These are phyloP conservation scores for Anas acuta DNA, from an alignment of 2,797 vertebrate species.

Conservation along the genomic window DNA sequence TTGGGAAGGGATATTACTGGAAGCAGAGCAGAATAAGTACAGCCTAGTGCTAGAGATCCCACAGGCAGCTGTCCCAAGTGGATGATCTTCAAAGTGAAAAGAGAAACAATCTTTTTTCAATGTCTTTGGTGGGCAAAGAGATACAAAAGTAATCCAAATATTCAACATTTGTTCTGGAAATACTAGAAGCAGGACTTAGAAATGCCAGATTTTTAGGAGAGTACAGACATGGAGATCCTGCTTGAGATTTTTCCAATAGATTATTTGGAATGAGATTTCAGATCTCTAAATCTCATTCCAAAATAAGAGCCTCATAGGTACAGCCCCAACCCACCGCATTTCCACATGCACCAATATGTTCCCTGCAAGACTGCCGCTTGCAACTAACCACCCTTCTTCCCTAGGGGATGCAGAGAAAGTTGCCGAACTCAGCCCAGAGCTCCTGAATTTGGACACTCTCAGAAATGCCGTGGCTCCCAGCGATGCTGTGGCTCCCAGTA, in stretches of 20 bases:
- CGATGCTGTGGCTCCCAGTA: too few relatives aligned
- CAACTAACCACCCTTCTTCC: rapidly evolving
- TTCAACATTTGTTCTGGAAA: not conserved
- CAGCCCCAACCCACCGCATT: not conserved
- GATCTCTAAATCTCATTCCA: rapidly evolving
- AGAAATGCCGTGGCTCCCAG: rapidly evolving
- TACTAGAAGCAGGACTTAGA: not conserved
- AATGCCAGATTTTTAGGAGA: not conserved
- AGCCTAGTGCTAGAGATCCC: not conserved
- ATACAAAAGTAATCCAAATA: not conserved
- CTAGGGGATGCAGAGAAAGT: rapidly evolving
- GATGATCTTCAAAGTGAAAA: not conserved
- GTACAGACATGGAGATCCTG: rapidly evolving
- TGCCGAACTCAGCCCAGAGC: rapidly evolving
- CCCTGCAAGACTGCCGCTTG: rapidly evolving
- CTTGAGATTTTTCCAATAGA: not conserved
- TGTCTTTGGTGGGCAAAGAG: not conserved
- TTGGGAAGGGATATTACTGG: not conserved
- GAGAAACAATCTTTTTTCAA: not conserved
- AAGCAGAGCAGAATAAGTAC: not conserved
- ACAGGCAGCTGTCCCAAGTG: rapidly evolving
- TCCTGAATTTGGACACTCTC: not conserved
- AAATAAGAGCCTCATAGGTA: rapidly evolving
- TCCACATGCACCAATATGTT: rapidly evolving
- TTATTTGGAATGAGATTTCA: not conserved